A percentile compares a stretch with the other conserved stretches of the same genome.
Conservation (phyloP, 1,140 invertebrate genomes). For the Drosophila rufa region DNA sequence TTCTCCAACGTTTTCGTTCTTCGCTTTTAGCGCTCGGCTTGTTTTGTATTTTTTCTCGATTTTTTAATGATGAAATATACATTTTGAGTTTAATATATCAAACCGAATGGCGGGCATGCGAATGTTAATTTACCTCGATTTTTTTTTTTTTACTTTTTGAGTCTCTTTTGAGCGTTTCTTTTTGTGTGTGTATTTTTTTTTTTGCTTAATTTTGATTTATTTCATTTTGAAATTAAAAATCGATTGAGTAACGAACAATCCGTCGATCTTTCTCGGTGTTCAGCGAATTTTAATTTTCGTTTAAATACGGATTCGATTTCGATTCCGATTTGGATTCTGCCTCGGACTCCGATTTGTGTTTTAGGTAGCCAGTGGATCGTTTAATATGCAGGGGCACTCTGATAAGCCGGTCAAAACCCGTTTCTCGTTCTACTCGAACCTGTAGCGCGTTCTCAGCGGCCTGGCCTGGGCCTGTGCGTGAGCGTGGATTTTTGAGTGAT, state of each 20-base stretch:
- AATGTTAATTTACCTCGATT: conserved; percentile 76
- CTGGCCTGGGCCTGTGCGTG: conserved; percentile 18
- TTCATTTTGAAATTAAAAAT: conserved; percentile 82
- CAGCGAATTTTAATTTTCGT: conserved; percentile 67
- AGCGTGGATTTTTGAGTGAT: conserved; percentile 76
- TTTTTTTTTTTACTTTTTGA: conserved; percentile 7
- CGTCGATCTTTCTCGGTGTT: conserved; percentile 61
- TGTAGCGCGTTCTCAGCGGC: conserved; percentile 3
- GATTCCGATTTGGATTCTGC: conserved; percentile 32
- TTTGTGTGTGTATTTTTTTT: conserved; percentile 17
- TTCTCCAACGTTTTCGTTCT: conserved; percentile 55
- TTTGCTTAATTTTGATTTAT: conserved; percentile 80
- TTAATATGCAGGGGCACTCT: conserved; percentile 66
- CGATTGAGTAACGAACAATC: conserved; percentile 74
- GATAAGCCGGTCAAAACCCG: conserved; percentile 50
- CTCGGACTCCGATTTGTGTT: conserved; percentile 43
- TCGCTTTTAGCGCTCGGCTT: conserved; percentile 37
- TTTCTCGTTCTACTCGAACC: conserved; percentile 47
- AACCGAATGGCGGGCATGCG: conserved; percentile 67
- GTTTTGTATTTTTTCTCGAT: conserved; percentile 53
- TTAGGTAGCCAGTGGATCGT: conserved; percentile 68
- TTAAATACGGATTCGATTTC: conserved; percentile 49
- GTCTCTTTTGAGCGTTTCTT: conserved; percentile 15
- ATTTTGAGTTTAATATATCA: conserved; percentile 84
- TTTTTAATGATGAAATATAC: conserved; percentile 83